These are phyloP conservation scores for Cataglyphis cursor DNA, from an alignment of 2,888 invertebrate species.

Conservation along the genomic window DNA sequence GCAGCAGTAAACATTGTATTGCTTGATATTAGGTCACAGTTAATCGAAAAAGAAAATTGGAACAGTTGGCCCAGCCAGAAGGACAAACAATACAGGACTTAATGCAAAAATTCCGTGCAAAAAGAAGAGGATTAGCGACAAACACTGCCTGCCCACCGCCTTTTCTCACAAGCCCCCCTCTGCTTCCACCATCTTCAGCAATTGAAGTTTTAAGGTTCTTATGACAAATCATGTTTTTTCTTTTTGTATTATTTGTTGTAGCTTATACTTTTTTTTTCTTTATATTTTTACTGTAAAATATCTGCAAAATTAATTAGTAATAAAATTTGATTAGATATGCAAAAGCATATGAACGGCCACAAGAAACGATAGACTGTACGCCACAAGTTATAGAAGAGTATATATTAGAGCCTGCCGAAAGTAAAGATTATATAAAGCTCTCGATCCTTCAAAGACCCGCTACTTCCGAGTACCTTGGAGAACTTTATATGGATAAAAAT, in stretches of 20 bases:
- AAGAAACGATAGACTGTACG: conserved; percentile 91
- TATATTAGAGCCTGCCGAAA: conserved; percentile 94
- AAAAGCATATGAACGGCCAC: conserved; percentile 89
- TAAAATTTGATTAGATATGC: conserved; percentile 85
- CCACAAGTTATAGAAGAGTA: conserved; percentile 95
- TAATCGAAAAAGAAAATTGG: conserved; percentile 95
- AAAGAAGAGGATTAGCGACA: conserved; percentile 81
- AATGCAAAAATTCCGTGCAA: conserved; percentile 84
- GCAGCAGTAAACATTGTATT: neutral
- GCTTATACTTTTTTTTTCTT: neutral
- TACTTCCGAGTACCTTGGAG: conserved; percentile 96
- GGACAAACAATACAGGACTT: conserved; percentile 93
- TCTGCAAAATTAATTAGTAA: conserved; percentile 10
- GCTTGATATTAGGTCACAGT: conserved; percentile 89
- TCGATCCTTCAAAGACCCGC: conserved; percentile 95
- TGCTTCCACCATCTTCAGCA: conserved; percentile 84
- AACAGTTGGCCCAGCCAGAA: conserved; percentile 93
- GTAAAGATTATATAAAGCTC: conserved; percentile 93
- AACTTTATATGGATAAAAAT: conserved; percentile 96
- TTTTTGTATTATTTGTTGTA: neutral
- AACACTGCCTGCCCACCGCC: conserved; percentile 85
- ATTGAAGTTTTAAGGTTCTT: conserved; percentile 84
- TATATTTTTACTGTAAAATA: neutral
- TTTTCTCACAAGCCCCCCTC: conserved; percentile 83
- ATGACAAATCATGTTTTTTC: neutral